phyloP scores from a whole-genome alignment of 1,140 invertebrate genomes.

The Belonocnema kinseyi region DNA sequence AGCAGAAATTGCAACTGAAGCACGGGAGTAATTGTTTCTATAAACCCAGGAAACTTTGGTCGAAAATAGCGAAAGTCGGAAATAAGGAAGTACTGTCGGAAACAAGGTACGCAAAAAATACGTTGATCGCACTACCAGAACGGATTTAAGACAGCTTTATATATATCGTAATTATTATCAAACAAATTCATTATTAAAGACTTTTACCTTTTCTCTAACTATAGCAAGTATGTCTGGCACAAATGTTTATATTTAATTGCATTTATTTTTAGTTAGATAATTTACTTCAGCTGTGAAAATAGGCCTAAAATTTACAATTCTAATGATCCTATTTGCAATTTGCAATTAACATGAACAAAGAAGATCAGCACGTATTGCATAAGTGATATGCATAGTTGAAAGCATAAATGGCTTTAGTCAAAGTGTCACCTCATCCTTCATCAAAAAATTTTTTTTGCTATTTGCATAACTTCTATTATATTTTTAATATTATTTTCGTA shows the following conservation, averaged over 20 bases:
- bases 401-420: neutral
- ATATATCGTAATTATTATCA: neutral
- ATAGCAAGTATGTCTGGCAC: too few relatives aligned
- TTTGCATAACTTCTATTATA: too few relatives aligned
- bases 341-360: neutral
- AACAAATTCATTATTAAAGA: too few relatives aligned
- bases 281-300: neutral
- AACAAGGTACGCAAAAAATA: neutral
- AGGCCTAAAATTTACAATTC: slow-evolving; percentile 6
- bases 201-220: too few relatives aligned
- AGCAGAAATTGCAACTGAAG: neutral
- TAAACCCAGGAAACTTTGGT: slow-evolving; percentile 19
- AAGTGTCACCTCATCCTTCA: neutral
- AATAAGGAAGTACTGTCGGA: slow-evolving; percentile 20
- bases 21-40: neutral
- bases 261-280: neutral
- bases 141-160: neutral
- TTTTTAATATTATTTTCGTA: too few relatives aligned
- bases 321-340: neutral
- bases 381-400: neutral
- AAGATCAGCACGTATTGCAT: neutral
- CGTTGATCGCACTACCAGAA: neutral
- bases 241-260: too few relatives aligned
- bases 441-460: too few relatives aligned
- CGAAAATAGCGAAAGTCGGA: slow-evolving; percentile 22